Evolutionary conservation across 1,140 invertebrate genomes (phyloP).

Genomic region (Orussus abietinus): DNA sequence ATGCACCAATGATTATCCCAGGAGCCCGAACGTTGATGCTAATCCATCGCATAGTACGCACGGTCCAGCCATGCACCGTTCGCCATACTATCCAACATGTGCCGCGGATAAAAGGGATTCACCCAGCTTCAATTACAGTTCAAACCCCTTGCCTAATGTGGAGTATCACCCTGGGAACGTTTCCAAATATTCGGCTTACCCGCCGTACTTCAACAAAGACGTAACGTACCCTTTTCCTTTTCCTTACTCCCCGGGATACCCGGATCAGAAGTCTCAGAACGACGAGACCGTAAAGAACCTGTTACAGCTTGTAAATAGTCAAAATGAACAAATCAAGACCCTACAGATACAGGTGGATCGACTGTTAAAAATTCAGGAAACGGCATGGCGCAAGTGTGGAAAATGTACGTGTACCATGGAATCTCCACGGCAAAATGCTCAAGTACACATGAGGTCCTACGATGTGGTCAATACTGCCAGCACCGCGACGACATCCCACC

Average conservation of each 20-base stretch:
- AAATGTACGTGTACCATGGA: slow-evolving; percentile 23
- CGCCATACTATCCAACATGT: not conserved
- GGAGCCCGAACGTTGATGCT: too few relatives aligned
- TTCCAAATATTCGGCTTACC: slow-evolving; percentile 11
- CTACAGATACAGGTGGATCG: slow-evolving; percentile 41
- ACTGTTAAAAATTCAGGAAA: slow-evolving; percentile 39
- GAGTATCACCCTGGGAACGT: slow-evolving; percentile 12
- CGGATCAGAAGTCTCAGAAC: slow-evolving; percentile 18
- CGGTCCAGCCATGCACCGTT: too few relatives aligned
- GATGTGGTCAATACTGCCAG: slow-evolving; percentile 17
- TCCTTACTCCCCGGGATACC: slow-evolving; percentile 9
- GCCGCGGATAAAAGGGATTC: too few relatives aligned
- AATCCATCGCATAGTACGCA: too few relatives aligned
- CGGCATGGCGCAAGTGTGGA: slow-evolving; percentile 27
- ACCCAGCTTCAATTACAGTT: not conserved
- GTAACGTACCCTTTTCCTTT: slow-evolving; percentile 14
- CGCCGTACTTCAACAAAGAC: slow-evolving; percentile 9
- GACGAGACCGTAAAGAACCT: slow-evolving; percentile 41
- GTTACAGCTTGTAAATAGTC: slow-evolving; percentile 38
- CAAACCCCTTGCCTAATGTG: slow-evolving; percentile 2
- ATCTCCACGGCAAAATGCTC: slow-evolving; percentile 13
- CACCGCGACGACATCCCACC: not conserved
- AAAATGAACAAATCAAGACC: slow-evolving; percentile 43
- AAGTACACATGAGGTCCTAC: slow-evolving; percentile 6
- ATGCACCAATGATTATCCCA: too few relatives aligned